Base-by-base conservation (phyloP, 2,797 vertebrate species). In the Macrochelys suwanniensis region DNA sequence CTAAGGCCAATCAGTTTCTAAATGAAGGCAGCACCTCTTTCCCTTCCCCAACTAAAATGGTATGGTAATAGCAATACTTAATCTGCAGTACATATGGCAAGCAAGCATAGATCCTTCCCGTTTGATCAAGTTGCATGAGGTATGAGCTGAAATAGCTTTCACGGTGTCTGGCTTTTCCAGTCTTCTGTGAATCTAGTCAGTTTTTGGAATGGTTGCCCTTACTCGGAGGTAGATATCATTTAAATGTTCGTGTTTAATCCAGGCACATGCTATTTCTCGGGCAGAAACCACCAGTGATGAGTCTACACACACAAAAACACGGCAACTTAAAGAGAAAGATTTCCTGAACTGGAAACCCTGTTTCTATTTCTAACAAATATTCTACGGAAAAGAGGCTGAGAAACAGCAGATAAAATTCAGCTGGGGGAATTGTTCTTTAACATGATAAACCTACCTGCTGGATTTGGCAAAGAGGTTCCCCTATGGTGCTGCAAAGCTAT, bases 301-400 rank as follows among this genome's bases (percentile, higher is more conserved):
- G n/a, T 23, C n/a, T 37, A 68, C 65, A 37, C 4, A 11, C 17
- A 37, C 33, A n/a, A 37, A 17, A n/a, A 19, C 61, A 37, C 11
- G n/a, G 65, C 8, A 68, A 68, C 65, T 37, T 56, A 1, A 0
- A 57, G 5, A 3, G 2, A 87, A 8, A 76, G 37, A n/a, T n/a
- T n/a, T n/a, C n/a, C n/a, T n/a, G n/a, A n/a, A n/a, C n/a, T n/a
- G n/a, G n/a, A n/a, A n/a, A n/a, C n/a, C n/a, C n/a, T n/a, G n/a
- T n/a, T n/a, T n/a, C 33, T 2, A 79, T 1, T 59, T 57, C 90
- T 3, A 26, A 84, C 84, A 92, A 37, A 6, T 54, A 19, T 65
- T 5, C 82, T 2, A 53, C 16, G 23, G 23, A 71, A 23, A n/a
- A 90, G 61, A 71, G 16, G 37, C 0, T 0, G 21, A 15, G 21